Percentiles rank a stretch among this genome's conserved stretches.
Evolutionary conservation across 2,113 vertebrate species (phyloP).

Genomic region (Electrona antarctica): DNA sequence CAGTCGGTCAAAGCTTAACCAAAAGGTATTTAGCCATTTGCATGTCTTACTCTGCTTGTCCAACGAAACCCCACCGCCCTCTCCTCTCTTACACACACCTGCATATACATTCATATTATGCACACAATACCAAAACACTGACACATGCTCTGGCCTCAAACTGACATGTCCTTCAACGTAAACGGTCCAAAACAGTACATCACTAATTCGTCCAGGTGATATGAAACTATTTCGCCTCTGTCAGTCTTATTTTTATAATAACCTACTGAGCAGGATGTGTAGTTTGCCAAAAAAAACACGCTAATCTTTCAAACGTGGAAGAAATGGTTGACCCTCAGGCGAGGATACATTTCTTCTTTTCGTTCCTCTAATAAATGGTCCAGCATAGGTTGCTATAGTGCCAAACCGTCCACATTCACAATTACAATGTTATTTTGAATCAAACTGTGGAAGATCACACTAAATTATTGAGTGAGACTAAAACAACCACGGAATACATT

Average conservation of each 20-base stretch:
- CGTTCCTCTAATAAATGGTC: background rate
- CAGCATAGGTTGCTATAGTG: background rate
- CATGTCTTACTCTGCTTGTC: background rate
- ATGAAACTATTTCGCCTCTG: too few species aligned
- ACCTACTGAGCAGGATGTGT: slow-evolving; percentile 22
- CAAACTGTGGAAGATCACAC: slow-evolving; percentile 21
- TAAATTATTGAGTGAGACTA: slow-evolving; percentile 21
- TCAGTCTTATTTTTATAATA: slow-evolving; percentile 8
- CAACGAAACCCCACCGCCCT: background rate
- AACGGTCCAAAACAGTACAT: too few species aligned
- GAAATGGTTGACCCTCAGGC: background rate
- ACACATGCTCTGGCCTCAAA: too few species aligned
- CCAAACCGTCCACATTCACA: slow-evolving; percentile 5
- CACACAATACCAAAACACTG: background rate
- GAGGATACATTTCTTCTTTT: slow-evolving; percentile 1
- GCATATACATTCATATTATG: background rate
- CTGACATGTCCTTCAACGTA: too few species aligned
- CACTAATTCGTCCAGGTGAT: too few species aligned
- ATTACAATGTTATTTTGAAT: slow-evolving; percentile 17
- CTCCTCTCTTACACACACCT: background rate
- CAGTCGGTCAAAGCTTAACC: background rate
- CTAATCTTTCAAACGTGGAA: slow-evolving; percentile 6
- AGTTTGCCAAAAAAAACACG: background rate
- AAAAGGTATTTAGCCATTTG: background rate
- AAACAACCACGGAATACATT: slow-evolving; percentile 28